These are phyloP conservation scores for Diaprepes abbreviatus DNA, from an alignment of 2,888 invertebrate genomes.

Conservation along the genomic window DNA sequence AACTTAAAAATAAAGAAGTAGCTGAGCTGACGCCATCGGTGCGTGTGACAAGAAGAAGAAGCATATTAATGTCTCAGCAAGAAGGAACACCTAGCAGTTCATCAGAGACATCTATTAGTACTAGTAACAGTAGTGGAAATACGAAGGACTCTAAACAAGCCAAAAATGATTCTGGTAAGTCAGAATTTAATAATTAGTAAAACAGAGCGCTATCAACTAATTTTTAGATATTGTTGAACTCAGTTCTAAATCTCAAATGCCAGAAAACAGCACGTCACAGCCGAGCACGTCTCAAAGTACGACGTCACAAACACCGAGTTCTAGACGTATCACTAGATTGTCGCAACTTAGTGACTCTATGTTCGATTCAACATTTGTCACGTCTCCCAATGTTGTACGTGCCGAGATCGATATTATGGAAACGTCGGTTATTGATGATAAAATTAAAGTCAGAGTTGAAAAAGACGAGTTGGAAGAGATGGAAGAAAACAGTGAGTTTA, in stretches of 20 bases:
- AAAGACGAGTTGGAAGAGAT: neutral
- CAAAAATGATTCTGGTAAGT: too few relatives aligned
- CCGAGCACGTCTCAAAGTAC: neutral
- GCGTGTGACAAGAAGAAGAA: slow-evolving; percentile 43
- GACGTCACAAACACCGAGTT: neutral
- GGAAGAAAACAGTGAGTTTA: neutral
- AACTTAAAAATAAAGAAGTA: slow-evolving; percentile 19
- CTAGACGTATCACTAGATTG: neutral
- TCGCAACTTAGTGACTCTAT: slow-evolving; percentile 16
- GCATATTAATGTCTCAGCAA: slow-evolving; percentile 22
- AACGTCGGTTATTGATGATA: neutral
- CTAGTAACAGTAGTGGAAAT: neutral
- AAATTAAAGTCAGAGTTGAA: neutral
- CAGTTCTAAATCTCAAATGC: neutral
- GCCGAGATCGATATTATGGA: slow-evolving; percentile 7
- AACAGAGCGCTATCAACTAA: too few relatives aligned
- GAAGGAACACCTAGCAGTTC: slow-evolving; percentile 15
- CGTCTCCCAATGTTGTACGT: neutral
- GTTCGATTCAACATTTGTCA: slow-evolving; percentile 10
- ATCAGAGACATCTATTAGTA: neutral
- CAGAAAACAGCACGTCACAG: neutral
- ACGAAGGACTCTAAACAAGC: neutral
- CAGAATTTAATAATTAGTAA: too few relatives aligned
- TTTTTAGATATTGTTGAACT: too few relatives aligned
- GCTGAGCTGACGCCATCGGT: slow-evolving; percentile 22